phyloP scores from a whole-genome alignment of 1,140 invertebrate species.

The Tetramorium parvispinum region DNA sequence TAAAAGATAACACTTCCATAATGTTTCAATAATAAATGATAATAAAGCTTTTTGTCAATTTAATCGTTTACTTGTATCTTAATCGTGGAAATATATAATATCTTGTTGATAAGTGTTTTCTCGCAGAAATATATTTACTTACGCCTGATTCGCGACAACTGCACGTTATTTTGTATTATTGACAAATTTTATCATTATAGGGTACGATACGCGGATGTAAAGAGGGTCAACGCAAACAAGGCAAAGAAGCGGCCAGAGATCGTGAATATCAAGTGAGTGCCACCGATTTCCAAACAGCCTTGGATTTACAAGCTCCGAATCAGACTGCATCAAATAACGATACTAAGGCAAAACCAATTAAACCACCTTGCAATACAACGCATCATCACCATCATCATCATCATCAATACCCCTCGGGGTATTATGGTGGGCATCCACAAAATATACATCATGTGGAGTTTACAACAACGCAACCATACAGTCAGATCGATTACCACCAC shows the following conservation, averaged over 20 bases:
- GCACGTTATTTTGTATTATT: not conserved
- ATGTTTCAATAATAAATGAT: not conserved
- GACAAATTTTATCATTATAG: conserved; percentile 16
- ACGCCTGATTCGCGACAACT: not conserved
- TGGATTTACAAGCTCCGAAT: conserved; percentile 12
- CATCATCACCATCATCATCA: not conserved
- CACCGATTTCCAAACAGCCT: not conserved
- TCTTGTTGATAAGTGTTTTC: not conserved
- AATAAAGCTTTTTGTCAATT: not conserved
- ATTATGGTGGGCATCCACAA: conserved; percentile 80
- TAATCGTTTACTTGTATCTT: not conserved
- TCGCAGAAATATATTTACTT: not conserved
- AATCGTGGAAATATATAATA: not conserved
- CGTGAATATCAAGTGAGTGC: not conserved
- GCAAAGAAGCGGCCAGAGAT: not conserved
- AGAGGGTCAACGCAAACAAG: conserved; percentile 8
- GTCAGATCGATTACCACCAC: conserved; percentile 57
- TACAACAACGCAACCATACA: conserved; percentile 63
- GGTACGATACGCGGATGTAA: not conserved
- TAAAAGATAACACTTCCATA: not conserved
- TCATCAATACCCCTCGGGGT: conserved; percentile 66
- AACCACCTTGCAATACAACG: not conserved
- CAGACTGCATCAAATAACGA: conserved; percentile 12
- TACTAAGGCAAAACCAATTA: too few relatives aligned
- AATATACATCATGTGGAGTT: conserved; percentile 74